Base-by-base conservation (phyloP, 2,888 invertebrate genomes). In the Metacarcinus magister region DNA sequence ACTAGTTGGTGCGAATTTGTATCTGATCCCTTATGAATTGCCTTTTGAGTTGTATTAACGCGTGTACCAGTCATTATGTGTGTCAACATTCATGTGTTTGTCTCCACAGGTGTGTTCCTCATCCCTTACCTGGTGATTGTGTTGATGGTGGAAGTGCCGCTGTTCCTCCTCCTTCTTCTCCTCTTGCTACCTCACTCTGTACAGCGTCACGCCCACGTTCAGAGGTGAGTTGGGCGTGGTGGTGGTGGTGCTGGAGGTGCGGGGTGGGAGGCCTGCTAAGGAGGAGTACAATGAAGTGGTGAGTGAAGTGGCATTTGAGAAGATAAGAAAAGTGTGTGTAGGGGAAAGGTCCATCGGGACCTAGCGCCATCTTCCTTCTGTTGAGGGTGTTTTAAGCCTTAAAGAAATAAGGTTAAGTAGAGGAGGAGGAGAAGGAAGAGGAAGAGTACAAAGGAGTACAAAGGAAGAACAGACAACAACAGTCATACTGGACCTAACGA, bases 151-250 rank as follows among this genome's bases (percentile, higher is more conserved):
- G 99, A 99, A 4, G 99, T 99, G 97, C 99, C 99, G 1, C 99
- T 99, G 99, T 99, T 99, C 98, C 99, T 99, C 97, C 98, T 99
- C 98, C 98, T 99, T 99, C 98, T 98, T 99, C 97, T 99, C 99
- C 32, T 99, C 99, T 97, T 99, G 99, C 32, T 99, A 99, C 5
- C 98, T 99, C 95, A 99, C 99, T 0, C 99, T 99, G 19, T 99
- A 99, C 98, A 99, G 99, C 98, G 99, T 99, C 97, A 99, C 99
- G 43, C 99, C 99, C 0, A 99, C 99, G 97, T 99, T 99, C 97
- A 99, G 99, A 98, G 99, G 99, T 99, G 98, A 97, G 97, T 87
- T 19, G n/a, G 44, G 46, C 39, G 39, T 39, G 39, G 39, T 2
- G 39, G 39, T 39, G 39, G 39, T 2, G 39, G 39, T 39, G 39